A percentile compares a stretch with the other conserved stretches of the same genome.
Evolutionary conservation across 2,113 vertebrate genomes (phyloP).

Genomic region (Colius striatus): DNA sequence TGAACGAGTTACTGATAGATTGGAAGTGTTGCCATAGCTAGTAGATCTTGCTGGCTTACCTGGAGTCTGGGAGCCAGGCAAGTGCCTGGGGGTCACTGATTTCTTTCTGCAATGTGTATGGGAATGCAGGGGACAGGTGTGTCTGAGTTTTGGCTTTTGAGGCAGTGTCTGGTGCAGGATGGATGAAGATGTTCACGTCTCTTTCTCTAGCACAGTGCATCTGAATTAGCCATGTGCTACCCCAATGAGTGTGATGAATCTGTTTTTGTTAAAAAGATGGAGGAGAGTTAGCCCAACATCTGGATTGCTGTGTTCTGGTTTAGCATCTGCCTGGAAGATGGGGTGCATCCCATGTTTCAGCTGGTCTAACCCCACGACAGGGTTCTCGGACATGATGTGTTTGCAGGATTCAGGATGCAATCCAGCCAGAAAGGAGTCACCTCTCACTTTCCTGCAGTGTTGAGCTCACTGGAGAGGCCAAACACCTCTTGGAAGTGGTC

Average conservation of each 20-base stretch:
- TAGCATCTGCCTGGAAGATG: not conserved
- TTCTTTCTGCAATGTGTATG: not conserved
- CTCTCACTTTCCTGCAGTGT: not conserved
- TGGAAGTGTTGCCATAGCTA: not conserved
- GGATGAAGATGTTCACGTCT: not conserved
- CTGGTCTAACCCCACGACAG: not conserved
- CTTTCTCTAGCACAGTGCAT: not conserved
- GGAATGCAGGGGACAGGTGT: not conserved
- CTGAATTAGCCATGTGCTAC: not conserved
- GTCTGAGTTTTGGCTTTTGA: not conserved
- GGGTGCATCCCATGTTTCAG: not conserved
- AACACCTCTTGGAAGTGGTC: not conserved
- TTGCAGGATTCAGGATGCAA: not conserved
- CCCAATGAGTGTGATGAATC: not conserved
- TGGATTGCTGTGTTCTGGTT: not conserved
- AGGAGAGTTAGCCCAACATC: not conserved
- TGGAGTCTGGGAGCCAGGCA: not conserved
- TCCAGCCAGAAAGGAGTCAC: not conserved
- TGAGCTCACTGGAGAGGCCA: not conserved
- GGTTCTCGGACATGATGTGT: rapidly evolving
- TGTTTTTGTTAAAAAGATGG: not conserved
- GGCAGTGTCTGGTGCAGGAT: not conserved
- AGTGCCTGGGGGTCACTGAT: not conserved
- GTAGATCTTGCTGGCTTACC: not conserved
- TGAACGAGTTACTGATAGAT: not conserved